Conservation (phyloP, 2,797 vertebrate species). For the Bovichtus variegatus region DNA sequence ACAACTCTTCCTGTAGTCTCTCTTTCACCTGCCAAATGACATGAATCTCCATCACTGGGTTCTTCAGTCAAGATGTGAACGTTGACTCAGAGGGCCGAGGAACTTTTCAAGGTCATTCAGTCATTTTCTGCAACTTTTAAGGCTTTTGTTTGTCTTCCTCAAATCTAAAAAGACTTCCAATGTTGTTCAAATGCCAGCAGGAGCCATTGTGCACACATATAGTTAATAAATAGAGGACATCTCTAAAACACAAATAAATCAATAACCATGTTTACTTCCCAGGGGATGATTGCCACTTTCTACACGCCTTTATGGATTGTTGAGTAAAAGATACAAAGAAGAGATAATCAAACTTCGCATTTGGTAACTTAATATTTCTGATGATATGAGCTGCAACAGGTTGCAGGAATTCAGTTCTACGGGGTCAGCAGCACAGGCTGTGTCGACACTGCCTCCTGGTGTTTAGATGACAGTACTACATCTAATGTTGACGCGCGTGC, state of each 20-base stretch:
- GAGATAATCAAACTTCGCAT: neutral
- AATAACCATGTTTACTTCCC: neutral
- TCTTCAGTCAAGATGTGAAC: too few species aligned
- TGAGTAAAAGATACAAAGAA: neutral
- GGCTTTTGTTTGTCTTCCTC: neutral
- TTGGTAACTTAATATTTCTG: neutral
- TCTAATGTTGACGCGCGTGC: neutral
- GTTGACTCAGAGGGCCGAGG: too few species aligned
- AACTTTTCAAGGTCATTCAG: neutral
- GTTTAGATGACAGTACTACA: neutral
- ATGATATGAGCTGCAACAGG: slow-evolving; percentile 21
- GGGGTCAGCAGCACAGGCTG: neutral
- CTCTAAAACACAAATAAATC: neutral
- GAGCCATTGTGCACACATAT: neutral
- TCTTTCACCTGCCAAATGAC: slow-evolving; percentile 1
- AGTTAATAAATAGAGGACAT: neutral
- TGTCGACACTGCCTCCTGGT: slow-evolving; percentile 50
- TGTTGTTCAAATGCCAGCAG: neutral
- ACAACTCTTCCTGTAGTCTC: neutral
- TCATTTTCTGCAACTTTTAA: neutral
- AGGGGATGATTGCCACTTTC: neutral
- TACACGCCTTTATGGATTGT: neutral
- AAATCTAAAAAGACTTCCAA: neutral
- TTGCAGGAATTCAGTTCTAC: neutral
- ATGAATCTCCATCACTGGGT: too few species aligned